Conservation (phyloP, 92 coral and sea anemone species). For the Umimayanthus kanabou region DNA sequence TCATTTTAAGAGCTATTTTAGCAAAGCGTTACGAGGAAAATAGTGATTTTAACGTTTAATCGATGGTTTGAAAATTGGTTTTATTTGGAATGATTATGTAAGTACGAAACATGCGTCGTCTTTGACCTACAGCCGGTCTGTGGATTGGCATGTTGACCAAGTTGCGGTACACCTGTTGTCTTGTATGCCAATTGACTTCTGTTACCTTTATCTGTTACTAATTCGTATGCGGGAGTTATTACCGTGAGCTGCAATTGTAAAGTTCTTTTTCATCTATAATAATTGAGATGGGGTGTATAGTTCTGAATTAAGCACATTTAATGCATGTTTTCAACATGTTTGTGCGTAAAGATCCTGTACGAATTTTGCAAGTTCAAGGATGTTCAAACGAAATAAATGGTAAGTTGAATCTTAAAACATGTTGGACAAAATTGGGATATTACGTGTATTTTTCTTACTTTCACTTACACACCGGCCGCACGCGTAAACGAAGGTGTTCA, state of each 20-base stretch:
- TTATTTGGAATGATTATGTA: neutral
- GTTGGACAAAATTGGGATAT: neutral
- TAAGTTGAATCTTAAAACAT: neutral
- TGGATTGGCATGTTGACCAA: neutral
- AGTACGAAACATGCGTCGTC: neutral
- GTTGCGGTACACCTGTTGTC: neutral
- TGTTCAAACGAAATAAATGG: neutral
- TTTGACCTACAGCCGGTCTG: neutral
- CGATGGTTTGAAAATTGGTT: neutral
- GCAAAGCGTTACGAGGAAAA: neutral
- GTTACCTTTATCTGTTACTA: neutral
- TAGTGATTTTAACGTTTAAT: neutral
- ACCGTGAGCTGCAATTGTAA: neutral
- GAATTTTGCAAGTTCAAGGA: neutral
- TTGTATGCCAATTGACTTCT: too few species aligned
- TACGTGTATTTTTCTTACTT: too few species aligned
- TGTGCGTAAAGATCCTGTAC: neutral
- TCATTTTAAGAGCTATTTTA: too few species aligned
- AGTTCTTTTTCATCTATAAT: too few species aligned
- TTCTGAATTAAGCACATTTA: neutral
- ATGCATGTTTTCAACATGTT: neutral
- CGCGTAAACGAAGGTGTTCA: too few species aligned
- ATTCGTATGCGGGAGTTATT: neutral
- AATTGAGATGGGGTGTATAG: neutral
- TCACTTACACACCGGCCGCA: too few species aligned